Percentiles rank a stretch among this genome's conserved stretches.
Evolutionary conservation across 2,113 vertebrate genomes (phyloP).

Genomic region (Xiphophorus maculatus): DNA sequence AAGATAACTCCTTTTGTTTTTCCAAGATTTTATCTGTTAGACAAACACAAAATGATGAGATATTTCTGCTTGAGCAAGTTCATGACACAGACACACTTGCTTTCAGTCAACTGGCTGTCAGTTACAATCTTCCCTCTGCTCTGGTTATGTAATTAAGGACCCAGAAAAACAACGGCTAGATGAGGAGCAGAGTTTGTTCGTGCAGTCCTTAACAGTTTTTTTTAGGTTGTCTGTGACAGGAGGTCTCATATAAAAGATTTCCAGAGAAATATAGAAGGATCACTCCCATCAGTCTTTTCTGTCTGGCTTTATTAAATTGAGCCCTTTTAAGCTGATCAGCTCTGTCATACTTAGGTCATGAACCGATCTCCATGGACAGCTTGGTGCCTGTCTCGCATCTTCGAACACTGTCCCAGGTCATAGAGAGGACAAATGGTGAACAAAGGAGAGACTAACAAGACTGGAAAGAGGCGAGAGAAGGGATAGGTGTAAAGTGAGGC

Average conservation of each 20-base stretch:
- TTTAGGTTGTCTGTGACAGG: slow-evolving; percentile 10
- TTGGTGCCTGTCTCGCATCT: slow-evolving; percentile 13
- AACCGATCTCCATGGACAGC: slow-evolving; percentile 44
- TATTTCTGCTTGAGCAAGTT: slow-evolving; percentile 5
- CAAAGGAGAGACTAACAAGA: slow-evolving; percentile 36
- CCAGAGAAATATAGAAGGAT: slow-evolving; percentile 10
- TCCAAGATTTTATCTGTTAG: background rate
- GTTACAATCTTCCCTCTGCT: background rate
- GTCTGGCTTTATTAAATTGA: slow-evolving; percentile 16
- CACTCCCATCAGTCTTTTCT: slow-evolving; percentile 7
- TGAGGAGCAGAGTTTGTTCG: slow-evolving; percentile 30
- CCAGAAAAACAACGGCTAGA: background rate
- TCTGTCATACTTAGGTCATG: slow-evolving; percentile 43
- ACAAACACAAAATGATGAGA: slow-evolving; percentile 6
- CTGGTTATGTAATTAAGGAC: slow-evolving; percentile 15
- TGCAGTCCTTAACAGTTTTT: slow-evolving; percentile 8
- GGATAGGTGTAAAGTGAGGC: slow-evolving; percentile 26
- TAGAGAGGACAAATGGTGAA: slow-evolving; percentile 36
- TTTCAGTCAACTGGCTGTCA: background rate
- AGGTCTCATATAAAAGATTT: slow-evolving; percentile 22
- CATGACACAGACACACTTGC: background rate
- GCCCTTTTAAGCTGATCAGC: slow-evolving; percentile 46
- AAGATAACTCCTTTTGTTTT: background rate
- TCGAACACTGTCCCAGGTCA: slow-evolving; percentile 28
- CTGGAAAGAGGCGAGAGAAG: slow-evolving; percentile 14